Percentiles rank a stretch among this genome's conserved stretches.
phyloP scores from a whole-genome alignment of 2,113 vertebrate genomes.

The Cololabis saira region DNA sequence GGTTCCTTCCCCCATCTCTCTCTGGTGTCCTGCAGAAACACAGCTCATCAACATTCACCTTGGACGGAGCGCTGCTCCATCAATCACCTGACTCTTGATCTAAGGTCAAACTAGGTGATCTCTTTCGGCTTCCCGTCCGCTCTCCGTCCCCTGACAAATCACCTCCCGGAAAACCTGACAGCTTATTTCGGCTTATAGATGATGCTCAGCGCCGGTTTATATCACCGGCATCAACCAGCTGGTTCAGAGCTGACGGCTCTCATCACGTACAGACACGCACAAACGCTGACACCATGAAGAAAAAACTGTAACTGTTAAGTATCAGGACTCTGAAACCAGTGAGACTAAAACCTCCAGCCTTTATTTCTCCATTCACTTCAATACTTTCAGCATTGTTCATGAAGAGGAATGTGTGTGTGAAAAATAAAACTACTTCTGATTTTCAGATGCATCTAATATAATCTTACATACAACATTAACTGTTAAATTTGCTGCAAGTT shows the following conservation, averaged over 20 bases:
- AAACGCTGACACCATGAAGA: too few species aligned
- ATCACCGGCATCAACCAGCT: conserved; percentile 8
- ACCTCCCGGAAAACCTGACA: conserved; percentile 50
- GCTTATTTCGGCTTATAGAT: conserved; percentile 44
- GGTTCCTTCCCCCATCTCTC: conserved; percentile 81
- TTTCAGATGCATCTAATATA: too few species aligned
- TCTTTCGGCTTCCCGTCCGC: conserved; percentile 19
- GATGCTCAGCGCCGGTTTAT: conserved; percentile 24
- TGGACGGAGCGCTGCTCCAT: conserved; percentile 40
- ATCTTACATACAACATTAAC: too few species aligned
- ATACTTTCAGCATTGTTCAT: too few species aligned
- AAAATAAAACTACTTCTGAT: too few species aligned
- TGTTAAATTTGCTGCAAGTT: too few species aligned
- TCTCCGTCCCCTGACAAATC: conserved; percentile 43
- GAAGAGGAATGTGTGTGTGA: too few species aligned
- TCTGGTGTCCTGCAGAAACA: conserved; percentile 77
- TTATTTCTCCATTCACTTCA: too few species aligned
- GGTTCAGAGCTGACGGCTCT: conserved; percentile 12
- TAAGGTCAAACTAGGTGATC: conserved; percentile 36
- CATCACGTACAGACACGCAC: neutral
- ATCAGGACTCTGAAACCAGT: too few species aligned
- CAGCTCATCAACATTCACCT: conserved; percentile 47
- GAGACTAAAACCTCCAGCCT: too few species aligned
- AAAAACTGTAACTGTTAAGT: too few species aligned
- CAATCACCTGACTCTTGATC: conserved; percentile 49